phyloP scores from a whole-genome alignment of 2,113 vertebrate species.

The Tapirus terrestris region DNA sequence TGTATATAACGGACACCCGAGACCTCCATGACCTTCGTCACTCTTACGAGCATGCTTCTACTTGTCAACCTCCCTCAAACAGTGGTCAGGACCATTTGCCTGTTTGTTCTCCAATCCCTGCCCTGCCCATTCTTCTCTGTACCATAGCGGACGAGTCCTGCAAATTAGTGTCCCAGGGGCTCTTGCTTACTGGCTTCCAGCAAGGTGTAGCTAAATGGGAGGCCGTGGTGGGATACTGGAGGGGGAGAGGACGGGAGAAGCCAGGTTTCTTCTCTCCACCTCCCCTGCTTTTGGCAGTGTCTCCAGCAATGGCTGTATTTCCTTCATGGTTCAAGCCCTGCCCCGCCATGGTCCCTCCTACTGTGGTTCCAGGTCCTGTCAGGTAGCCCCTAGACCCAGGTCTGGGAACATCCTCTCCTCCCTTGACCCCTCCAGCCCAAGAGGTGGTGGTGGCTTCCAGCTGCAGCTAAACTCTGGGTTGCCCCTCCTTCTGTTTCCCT shows the following conservation, averaged over 20 bases:
- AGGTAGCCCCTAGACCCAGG: neutral
- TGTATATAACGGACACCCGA: accelerated
- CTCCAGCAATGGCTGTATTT: neutral
- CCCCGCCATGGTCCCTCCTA: accelerated
- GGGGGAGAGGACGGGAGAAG: no score
- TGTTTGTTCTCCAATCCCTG: neutral
- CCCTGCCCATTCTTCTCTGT: neutral
- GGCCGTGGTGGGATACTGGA: neutral
- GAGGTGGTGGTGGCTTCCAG: neutral
- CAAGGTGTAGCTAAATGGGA: neutral
- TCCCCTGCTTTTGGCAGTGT: neutral
- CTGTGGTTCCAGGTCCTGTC: neutral
- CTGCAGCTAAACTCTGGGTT: no score
- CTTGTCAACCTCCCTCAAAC: neutral
- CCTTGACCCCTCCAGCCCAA: no score
- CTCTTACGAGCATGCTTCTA: neutral
- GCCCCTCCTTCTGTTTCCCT: neutral
- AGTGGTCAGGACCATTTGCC: neutral
- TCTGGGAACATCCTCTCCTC: neutral
- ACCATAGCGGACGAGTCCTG: neutral
- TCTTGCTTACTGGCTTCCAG: neutral
- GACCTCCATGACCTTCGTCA: neutral
- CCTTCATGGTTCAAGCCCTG: neutral
- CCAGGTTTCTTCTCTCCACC: neutral
- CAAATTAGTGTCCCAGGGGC: neutral